Base-by-base conservation (phyloP, 1,140 invertebrate species). In the Procambarus virginalis region DNA sequence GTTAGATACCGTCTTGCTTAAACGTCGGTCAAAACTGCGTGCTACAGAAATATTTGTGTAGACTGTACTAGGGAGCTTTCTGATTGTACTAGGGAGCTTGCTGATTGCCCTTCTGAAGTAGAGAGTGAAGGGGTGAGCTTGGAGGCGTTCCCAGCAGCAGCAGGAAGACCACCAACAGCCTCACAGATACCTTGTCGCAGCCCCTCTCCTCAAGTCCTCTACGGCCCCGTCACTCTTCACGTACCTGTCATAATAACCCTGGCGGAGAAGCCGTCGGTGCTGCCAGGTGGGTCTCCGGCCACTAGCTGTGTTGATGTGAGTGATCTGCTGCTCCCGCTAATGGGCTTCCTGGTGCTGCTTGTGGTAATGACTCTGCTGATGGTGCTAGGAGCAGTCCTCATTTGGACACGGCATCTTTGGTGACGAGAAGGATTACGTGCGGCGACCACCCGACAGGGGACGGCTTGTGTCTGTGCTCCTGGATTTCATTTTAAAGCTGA, bases 131-230 rank as follows among this genome's bases (percentile, higher is more conserved):
- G 51, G 34, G 51, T 9, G 12, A 22, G 49, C 51, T 48, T 9
- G 51, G 48, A 79, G 78, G 6, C 22, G 49, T 17, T 12, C 55
- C 60, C 34, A 34, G 12, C 34, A 34, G 34, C 34, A 34, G 34
- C 55, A 22, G 14, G n/a, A 60, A 10, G 51, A 58, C 79, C 79
- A 60, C 60, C 79, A 60, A n/a, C 79, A 81, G 60, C 34, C 34
- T 34, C 34, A 34, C 34, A 0, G 34, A 34, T 8, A 17, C 17
- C 10, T 10, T 64, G 60, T 64, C 17, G 60, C 60, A 64, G 12
- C 20, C 60, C 17, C 12, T 34, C 34, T 34, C 20, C 60, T 12
- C 4, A 20, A 64, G 60, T 14, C 60, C 12, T 14, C 17, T 4
- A 2, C 17, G 60, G 60, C 60, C n/a, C 60, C 9, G 3, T 64